Evolutionary conservation across 2,113 vertebrate genomes (phyloP).

Genomic region (Tamias sibiricus): DNA sequence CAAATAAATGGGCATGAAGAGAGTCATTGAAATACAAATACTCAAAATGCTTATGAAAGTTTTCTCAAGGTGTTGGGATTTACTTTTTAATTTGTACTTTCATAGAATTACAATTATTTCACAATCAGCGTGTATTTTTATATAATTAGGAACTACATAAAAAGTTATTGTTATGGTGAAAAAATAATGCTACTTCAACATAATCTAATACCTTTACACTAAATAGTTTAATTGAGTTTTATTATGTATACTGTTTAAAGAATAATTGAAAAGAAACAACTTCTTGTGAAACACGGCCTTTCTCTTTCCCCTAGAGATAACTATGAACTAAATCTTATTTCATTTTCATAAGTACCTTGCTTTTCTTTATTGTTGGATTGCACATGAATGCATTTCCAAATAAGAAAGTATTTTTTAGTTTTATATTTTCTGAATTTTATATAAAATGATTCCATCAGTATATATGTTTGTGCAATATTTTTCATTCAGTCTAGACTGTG

Average conservation of each 20-base stretch:
- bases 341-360: neutral
- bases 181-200: neutral
- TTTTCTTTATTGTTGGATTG: constrained; percentile 5
- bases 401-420: neutral
- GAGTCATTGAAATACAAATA: neutral
- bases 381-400: neutral
- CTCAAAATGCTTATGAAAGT: neutral
- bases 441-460: neutral
- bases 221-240: constrained; percentile 5
- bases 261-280: neutral
- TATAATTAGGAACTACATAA: constrained; percentile 18
- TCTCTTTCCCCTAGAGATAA: neutral
- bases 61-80: neutral
- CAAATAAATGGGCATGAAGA: neutral
- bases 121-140: neutral
- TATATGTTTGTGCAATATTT: neutral
- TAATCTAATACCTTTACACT: neutral
- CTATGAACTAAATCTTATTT: neutral
- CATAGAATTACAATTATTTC: neutral
- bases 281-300: neutral
- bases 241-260: neutral
- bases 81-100: neutral
- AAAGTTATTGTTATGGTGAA: constrained; percentile 5
- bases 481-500: neutral
- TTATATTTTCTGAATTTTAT: neutral